Evolutionary conservation across 1,140 invertebrate genomes (phyloP), one percentile per base, ranked within the genome.

Genomic region (Marisa cornuarietis): DNA sequence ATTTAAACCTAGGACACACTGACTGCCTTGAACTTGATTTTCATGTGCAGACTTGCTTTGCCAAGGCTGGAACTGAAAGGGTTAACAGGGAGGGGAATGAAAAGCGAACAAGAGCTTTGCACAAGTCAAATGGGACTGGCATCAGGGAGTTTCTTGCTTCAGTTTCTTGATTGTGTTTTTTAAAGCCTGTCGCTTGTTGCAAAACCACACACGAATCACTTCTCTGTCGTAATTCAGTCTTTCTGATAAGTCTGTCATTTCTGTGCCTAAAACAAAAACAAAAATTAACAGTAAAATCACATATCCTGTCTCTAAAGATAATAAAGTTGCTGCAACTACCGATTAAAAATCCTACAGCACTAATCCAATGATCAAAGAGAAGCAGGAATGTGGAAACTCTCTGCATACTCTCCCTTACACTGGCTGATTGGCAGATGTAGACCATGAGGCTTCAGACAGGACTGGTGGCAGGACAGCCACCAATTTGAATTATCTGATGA

Each of bases 121-220:
- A 14, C 24, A 13, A 65, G 52, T 22, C 42, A 31, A 63, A 7
- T 6, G n/a, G 31, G n/a, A 31, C 24, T 18, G n/a, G 4, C 42
- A 77, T 87, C 82, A 87, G 26, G 86, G 86, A 14, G 78, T 82
- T 75, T 89, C 88, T 72, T 89, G 87, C 83, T 92, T 92, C 26
- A 92, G 81, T 86, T 92, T 92, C 83, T 93, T 93, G 42, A 92
- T 96, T 16, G 97, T 98, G 91, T 99, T 99, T 91, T 99, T 99
- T 63, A 98, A 92, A 0, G 97, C 97, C 91, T 99, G 98, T 82
- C 98, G 93, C 92, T 99, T 99, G 92, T 99, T 99, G 92, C 98
- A 99, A 91, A 99, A 99, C 98, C 98, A 99, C 91, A 99, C 99
- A 90, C 98, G 93, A 87, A 99, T 98, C 24, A 99, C 98, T 93